Evolutionary conservation across 2,888 invertebrate genomes (phyloP).

Genomic region (Sclerodermus sp.): DNA sequence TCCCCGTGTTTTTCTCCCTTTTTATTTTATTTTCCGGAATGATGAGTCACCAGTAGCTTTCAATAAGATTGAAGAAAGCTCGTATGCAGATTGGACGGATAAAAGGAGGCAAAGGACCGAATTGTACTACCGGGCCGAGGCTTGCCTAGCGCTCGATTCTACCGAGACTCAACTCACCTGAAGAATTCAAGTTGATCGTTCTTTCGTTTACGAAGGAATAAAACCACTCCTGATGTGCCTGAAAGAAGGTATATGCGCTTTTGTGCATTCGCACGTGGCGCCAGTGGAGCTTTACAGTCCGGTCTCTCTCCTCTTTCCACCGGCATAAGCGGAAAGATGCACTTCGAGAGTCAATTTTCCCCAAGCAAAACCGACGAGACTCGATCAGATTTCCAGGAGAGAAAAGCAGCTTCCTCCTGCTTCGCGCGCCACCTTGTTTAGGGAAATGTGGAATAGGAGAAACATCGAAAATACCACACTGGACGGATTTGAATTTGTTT

Average conservation of each 20-base stretch:
- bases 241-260: not conserved
- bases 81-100: no score
- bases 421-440: conserved; percentile 1
- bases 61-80: no score
- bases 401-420: not conserved
- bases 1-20: no score
- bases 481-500: conserved; percentile 22
- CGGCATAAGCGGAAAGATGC: conserved; percentile 9
- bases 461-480: no score
- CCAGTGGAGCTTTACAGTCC: conserved; percentile 24
- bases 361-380: conserved; percentile 24
- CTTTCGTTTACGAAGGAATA: conserved; percentile 34
- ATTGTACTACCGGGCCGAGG: no score
- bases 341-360: conserved; percentile 37
- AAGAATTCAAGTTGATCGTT: conserved; percentile 22
- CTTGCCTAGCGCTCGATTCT: no score
- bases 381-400: conserved; percentile 14
- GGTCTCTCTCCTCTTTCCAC: conserved; percentile 8
- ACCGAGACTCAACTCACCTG: no score
- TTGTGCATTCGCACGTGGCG: not conserved
- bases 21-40: no score
- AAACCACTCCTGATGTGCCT: conserved; percentile 24
- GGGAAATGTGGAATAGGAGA: no score
- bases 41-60: no score
- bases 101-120: no score